phyloP scores from a whole-genome alignment of 2,113 vertebrate species.

The Labeo rohita region DNA sequence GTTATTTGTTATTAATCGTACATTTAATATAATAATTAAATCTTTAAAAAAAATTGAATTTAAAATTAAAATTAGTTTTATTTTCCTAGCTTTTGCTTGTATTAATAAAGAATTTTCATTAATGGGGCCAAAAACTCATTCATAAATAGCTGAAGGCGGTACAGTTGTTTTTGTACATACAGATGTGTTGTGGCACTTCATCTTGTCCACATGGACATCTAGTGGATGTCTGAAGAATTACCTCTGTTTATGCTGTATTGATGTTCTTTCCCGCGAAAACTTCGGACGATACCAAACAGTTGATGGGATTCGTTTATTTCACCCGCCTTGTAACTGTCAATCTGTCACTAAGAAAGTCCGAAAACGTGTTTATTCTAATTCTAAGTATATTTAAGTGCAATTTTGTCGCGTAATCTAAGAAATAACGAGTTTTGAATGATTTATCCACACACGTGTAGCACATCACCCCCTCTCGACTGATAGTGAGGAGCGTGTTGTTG shows the following conservation, averaged over 20 bases:
- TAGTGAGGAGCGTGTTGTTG: not conserved
- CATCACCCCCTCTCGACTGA: not conserved
- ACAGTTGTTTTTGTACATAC: not conserved
- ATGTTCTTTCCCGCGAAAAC: slow-evolving; percentile 48
- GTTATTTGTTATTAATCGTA: not conserved
- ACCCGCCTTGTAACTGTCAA: not conserved
- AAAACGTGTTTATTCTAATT: not conserved
- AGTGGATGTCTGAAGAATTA: not conserved
- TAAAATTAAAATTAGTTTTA: not conserved
- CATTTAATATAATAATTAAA: too few relatives aligned
- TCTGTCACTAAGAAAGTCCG: not conserved
- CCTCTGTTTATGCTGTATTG: not conserved
- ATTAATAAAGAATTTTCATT: not conserved
- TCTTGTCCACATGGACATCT: slow-evolving; percentile 21
- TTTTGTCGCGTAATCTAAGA: not conserved
- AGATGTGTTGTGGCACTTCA: not conserved
- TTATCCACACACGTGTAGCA: not conserved
- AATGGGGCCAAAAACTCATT: not conserved
- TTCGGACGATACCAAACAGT: slow-evolving; percentile 48
- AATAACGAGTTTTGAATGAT: not conserved
- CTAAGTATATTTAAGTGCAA: fast-evolving
- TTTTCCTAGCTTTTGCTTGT: not conserved
- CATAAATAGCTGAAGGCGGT: not conserved
- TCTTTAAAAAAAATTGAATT: too few relatives aligned
- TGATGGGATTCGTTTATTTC: not conserved